Percentiles rank a stretch among this genome's conserved stretches.
phyloP scores from a whole-genome alignment of 1,140 invertebrate species.

The Drosophila sechellia region DNA sequence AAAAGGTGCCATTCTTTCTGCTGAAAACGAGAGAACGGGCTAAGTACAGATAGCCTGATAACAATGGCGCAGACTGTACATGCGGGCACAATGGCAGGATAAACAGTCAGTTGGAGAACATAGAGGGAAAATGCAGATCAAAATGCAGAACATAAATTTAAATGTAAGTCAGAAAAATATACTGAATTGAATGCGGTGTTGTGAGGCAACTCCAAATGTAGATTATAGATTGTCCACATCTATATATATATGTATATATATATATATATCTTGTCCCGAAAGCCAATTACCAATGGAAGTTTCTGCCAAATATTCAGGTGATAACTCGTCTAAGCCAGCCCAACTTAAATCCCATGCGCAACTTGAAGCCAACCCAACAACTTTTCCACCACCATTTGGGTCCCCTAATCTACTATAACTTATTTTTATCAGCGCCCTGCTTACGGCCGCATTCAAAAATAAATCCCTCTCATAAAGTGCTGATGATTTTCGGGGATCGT shows the following conservation, averaged over 20 bases:
- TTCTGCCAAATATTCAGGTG: background rate
- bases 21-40: conserved; percentile 13
- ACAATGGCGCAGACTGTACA: conserved; percentile 32
- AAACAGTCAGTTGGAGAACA: background rate
- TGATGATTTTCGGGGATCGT: conserved; percentile 32
- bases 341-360: background rate
- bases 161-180: conserved; percentile 1
- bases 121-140: background rate
- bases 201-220: background rate
- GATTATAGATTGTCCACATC: too few species aligned
- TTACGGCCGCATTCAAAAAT: background rate
- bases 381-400: background rate
- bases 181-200: background rate
- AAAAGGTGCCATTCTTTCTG: conserved; percentile 14
- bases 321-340: too few species aligned
- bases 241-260: too few species aligned
- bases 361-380: background rate
- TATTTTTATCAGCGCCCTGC: conserved; percentile 6
- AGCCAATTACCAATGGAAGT: too few species aligned
- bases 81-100: conserved; percentile 10
- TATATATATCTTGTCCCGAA: too few species aligned
- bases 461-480: conserved; percentile 36
- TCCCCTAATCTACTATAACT: conserved; percentile 1
- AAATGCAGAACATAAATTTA: background rate
- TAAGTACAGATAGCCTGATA: conserved; percentile 12